Evolutionary conservation across 2,888 invertebrate species (phyloP), one percentile per base, ranked within the genome.

Genomic region (Mycalesis mineus): DNA sequence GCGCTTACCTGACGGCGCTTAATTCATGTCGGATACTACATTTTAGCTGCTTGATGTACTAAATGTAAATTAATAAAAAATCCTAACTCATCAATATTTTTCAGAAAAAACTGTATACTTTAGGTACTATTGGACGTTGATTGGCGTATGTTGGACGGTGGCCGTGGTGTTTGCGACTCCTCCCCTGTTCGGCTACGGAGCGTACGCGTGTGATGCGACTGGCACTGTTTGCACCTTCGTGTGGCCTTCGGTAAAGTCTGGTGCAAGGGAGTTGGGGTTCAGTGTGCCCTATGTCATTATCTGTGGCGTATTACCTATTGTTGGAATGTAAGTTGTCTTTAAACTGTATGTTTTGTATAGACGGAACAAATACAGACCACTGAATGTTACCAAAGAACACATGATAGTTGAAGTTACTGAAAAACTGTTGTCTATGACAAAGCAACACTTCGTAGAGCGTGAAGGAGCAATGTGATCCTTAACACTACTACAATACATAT

Each of bases 161-260:
- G 77, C 91, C 6, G 68, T 79, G 39, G 66, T 84, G 47, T 89
- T 90, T 61, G 80, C 91, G 1, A 79, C 79, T 4, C 90, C 91
- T 0, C 91, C 91, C 0, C 69, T 91, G 8, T 88, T 88, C 60
- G 88, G 88, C 1, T 90, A 88, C 63, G 91, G 91, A 39, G 66
- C 80, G 47, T 91, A 88, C 63, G 83, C 87, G 14, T 91, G 91
- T 68, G 91, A 91, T 64, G 69, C 86, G 2, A 90, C 88, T 2
- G 88, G 89, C 8, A 88, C 90, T 4, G 68, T 75, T 7, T 91
- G 91, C 66, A 77, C 88, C 1, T 75, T 89, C 33, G 75, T 88
- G 33, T 91, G 91, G 91, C 86, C 90, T 4, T 78, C 88, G 1
- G 55, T 68, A 1, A 66, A 72, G 44, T 81, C 84, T 45, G 82